phyloP scores from a whole-genome alignment of 2,113 vertebrate species.

The Rhegmatorhina hoffmannsi region DNA sequence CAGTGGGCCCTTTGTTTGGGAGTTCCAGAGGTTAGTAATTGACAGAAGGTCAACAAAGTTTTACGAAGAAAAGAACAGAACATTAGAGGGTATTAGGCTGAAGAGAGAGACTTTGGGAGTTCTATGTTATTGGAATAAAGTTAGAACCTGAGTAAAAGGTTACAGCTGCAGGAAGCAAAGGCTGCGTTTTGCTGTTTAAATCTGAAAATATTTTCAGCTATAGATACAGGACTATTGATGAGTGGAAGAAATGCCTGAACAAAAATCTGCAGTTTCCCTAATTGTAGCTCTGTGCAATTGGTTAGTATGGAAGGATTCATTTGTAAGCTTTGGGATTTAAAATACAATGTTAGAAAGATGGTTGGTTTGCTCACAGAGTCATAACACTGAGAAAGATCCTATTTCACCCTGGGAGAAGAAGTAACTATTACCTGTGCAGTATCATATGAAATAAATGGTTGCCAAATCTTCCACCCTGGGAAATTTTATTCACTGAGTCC shows the following conservation, averaged over 20 bases:
- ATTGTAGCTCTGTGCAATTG: neutral
- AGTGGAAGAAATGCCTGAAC: neutral
- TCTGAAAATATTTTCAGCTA: constrained; percentile 8
- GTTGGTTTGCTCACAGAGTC: neutral
- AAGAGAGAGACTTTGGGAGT: constrained; percentile 1
- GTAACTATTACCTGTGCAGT: neutral
- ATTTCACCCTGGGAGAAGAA: neutral
- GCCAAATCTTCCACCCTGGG: neutral
- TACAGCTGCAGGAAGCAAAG: neutral
- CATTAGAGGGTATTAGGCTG: constrained; percentile 53
- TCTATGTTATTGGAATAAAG: constrained; percentile 47
- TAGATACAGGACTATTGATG: neutral
- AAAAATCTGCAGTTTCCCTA: neutral
- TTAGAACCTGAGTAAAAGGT: neutral
- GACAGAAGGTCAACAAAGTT: constrained; percentile 67
- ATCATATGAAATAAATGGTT: neutral
- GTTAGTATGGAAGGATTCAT: neutral
- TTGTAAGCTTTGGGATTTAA: neutral
- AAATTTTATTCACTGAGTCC: neutral
- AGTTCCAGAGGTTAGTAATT: constrained; percentile 56
- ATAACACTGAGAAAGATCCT: neutral
- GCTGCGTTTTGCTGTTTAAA: neutral
- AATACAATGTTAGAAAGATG: neutral
- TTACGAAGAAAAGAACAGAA: constrained; percentile 66
- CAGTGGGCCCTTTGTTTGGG: constrained; percentile 77